phyloP scores from a whole-genome alignment of 1,140 invertebrate genomes.

The Leptinotarsa undecemlineata region DNA sequence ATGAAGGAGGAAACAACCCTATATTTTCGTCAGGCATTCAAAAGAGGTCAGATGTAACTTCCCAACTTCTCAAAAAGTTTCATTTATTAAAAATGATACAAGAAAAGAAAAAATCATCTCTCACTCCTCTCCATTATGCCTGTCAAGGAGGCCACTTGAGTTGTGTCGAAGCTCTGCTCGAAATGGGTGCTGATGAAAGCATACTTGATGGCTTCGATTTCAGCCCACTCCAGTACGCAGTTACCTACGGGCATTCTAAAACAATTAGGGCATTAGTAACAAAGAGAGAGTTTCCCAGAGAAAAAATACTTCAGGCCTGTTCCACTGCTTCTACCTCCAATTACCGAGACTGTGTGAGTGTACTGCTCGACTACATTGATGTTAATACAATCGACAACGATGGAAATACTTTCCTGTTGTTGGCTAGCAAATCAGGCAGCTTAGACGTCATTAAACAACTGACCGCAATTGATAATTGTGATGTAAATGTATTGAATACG shows the following conservation, averaged over 20 bases:
- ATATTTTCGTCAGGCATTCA: not conserved
- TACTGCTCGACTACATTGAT: constrained; percentile 5
- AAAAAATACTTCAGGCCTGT: not conserved
- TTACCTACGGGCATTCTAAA: not conserved
- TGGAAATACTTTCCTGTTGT: not conserved
- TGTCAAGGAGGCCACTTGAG: constrained; percentile 4
- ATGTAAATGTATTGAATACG: constrained; percentile 4
- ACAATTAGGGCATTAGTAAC: not conserved
- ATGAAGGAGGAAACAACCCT: not conserved
- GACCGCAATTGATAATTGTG: not conserved
- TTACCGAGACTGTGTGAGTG: not conserved
- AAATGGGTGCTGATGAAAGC: not conserved
- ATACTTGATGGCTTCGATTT: not conserved
- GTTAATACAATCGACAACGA: constrained; percentile 12
- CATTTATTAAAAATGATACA: not conserved
- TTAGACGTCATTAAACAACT: not conserved
- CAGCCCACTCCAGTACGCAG: not conserved
- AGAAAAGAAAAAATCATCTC: not conserved
- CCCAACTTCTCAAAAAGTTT: not conserved
- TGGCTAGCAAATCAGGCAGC: not conserved
- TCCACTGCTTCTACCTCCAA: not conserved
- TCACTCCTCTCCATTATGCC: constrained; percentile 16
- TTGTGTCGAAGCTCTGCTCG: not conserved
- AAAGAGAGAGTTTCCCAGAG: not conserved
- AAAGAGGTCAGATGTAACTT: constrained; percentile 1